Evolutionary conservation across 2,888 invertebrate genomes (phyloP), one percentile per base, ranked within the genome.

Genomic region (Drosophila heteroneura): DNA sequence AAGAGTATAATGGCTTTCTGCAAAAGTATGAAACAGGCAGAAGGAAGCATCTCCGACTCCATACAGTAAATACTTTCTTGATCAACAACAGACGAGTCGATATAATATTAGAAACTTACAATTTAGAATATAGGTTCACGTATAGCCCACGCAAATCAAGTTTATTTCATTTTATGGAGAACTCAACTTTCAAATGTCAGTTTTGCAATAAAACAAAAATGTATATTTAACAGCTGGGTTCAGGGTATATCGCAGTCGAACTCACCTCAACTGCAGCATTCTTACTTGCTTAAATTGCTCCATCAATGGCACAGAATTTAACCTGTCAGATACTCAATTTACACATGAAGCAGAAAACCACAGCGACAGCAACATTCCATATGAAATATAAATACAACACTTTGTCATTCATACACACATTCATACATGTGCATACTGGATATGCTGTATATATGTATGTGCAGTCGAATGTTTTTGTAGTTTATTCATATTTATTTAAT

Each of bases 351-450:
- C 67, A 51, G 61, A 44, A 65, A 62, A 59, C 64, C 68, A 35
- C 62, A 72, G 33, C 9, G 56, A 47, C 60, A 70, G 53, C 66
- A 61, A 63, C 62, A 37, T 58, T 66, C 54, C 58, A 49, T 63
- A 58, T 81, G 53, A 79, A 76, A 66, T 70, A 67, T 74, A 52
- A 44, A 47, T 69, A 56, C 60, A 67, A 63, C 60, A 53, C 52
- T 64, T 64, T 60, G 28, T 69, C 58, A 44, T 22, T 37, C 28
- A 14, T 28, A 30, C 30, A 59, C 6, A 49, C n/a, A 62, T 39
- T 44, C 30, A 54, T n/a, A 12, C 57, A 37, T 19, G 47, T 4
- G 26, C 5, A 26, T 37, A 35, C 2, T 35, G 14, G 5, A 39
- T 32, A 33, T 37, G 26, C n/a, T 32, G 32, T 41, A 19, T 33